These are phyloP conservation scores for Drosophila atroscutellata DNA, from an alignment of 2,888 invertebrate genomes.

Conservation along the genomic window DNA sequence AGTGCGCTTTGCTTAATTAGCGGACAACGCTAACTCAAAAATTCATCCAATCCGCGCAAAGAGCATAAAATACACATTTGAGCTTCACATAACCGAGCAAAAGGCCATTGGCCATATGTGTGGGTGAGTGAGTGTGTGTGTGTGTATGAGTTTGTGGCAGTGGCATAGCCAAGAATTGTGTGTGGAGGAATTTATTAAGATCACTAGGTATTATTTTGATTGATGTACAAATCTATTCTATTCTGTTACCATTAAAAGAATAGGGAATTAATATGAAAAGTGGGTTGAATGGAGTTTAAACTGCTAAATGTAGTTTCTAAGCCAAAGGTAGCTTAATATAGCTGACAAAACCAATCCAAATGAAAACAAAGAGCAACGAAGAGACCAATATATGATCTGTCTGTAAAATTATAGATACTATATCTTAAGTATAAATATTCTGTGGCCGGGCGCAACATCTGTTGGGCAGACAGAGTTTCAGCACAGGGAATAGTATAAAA, in stretches of 20 bases:
- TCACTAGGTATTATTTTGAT: not conserved
- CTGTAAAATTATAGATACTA: not conserved
- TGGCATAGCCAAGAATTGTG: constrained; percentile 1
- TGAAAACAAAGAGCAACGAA: not conserved
- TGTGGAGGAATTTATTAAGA: not conserved
- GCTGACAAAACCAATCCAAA: not conserved
- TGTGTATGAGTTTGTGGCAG: constrained; percentile 9
- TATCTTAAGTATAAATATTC: not conserved
- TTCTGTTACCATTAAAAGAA: not conserved
- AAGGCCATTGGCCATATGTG: constrained; percentile 23
- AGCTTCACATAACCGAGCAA: constrained; percentile 25
- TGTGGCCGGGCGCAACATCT: not conserved
- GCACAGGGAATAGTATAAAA: not conserved
- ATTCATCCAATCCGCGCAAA: constrained; percentile 54
- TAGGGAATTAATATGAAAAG: not conserved
- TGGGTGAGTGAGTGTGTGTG: constrained; percentile 4
- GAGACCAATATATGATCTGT: not conserved
- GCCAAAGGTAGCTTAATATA: not conserved
- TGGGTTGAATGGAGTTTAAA: not conserved
- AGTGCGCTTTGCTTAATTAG: constrained; percentile 81
- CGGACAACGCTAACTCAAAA: constrained; percentile 45
- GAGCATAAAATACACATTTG: constrained; percentile 70
- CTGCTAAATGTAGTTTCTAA: not conserved
- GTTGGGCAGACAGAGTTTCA: not conserved
- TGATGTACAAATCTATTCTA: not conserved